A percentile compares a stretch with the other conserved stretches of the same genome.
Evolutionary conservation across 2,797 vertebrate species (phyloP).

Genomic region (Gymnopithys bicolor): DNA sequence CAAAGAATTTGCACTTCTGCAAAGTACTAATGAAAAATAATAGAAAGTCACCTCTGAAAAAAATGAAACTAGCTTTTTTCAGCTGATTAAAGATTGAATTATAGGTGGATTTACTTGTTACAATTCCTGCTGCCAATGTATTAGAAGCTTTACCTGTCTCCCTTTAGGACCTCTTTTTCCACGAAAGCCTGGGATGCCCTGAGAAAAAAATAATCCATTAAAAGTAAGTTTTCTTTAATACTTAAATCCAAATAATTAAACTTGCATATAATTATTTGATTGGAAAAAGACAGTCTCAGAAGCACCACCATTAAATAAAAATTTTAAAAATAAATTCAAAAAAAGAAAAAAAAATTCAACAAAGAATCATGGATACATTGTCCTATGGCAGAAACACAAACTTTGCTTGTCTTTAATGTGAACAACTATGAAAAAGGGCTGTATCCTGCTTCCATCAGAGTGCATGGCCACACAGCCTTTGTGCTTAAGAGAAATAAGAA

Average conservation of each 20-base stretch:
- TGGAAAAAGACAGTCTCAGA: neutral
- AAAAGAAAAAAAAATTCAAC: neutral
- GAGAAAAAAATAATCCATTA: slow-evolving; percentile 9
- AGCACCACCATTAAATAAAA: neutral
- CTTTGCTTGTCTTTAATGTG: neutral
- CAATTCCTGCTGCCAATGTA: no score
- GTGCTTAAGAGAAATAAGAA: neutral
- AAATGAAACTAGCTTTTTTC: neutral
- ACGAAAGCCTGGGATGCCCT: slow-evolving; percentile 88
- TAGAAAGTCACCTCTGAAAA: neutral
- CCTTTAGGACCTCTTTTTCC: slow-evolving; percentile 92
- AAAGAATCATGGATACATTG: neutral
- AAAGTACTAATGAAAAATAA: neutral
- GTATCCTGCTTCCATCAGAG: neutral
- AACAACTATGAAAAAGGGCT: neutral
- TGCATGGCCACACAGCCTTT: neutral
- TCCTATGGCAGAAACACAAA: neutral
- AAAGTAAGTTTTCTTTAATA: neutral
- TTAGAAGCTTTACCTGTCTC: slow-evolving; percentile 83
- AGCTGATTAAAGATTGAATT: neutral
- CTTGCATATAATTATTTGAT: neutral
- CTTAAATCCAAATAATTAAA: neutral
- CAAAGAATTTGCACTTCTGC: neutral
- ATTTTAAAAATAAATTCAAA: no score
- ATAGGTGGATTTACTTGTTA: no score